Percentiles rank a stretch among this genome's conserved stretches.
phyloP scores from a whole-genome alignment of 2,888 invertebrate genomes.

The Cosmia pyralina region DNA sequence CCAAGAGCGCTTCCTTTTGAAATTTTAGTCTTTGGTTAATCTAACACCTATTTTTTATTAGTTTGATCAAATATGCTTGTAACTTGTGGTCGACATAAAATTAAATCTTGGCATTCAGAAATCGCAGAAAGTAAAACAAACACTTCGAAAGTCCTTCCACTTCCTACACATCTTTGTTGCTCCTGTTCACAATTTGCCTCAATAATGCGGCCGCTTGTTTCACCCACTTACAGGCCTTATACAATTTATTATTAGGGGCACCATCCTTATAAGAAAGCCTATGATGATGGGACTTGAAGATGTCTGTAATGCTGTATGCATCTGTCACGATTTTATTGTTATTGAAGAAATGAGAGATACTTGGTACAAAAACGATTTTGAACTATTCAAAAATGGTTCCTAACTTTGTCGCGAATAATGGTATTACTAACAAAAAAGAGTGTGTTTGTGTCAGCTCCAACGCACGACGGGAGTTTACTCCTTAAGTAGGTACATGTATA shows the following conservation, averaged over 20 bases:
- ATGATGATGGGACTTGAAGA: constrained; percentile 62
- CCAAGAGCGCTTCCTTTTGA: too few species aligned
- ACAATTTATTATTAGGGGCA: constrained; percentile 76
- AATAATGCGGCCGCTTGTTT: constrained; percentile 81
- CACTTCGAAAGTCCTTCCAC: constrained; percentile 16
- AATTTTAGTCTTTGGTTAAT: too few species aligned
- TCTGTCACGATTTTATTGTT: constrained; percentile 51
- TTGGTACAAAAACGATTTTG: constrained; percentile 1
- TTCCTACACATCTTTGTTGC: background rate
- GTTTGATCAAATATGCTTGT: too few species aligned
- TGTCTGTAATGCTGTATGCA: constrained; percentile 43
- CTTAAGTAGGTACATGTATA: too few species aligned
- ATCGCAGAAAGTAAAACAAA: background rate
- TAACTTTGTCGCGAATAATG: background rate
- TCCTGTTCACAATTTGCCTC: constrained; percentile 81
- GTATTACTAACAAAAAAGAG: too few species aligned
- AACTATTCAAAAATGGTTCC: background rate
- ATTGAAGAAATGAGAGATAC: background rate
- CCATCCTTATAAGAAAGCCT: constrained; percentile 57
- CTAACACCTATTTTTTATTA: too few species aligned
- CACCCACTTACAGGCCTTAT: constrained; percentile 78
- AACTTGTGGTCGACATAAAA: too few species aligned
- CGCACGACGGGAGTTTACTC: too few species aligned
- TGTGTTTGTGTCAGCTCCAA: too few species aligned
- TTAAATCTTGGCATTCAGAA: background rate